Conservation (phyloP, 2,113 vertebrate species). For the Macrotus californicus region DNA sequence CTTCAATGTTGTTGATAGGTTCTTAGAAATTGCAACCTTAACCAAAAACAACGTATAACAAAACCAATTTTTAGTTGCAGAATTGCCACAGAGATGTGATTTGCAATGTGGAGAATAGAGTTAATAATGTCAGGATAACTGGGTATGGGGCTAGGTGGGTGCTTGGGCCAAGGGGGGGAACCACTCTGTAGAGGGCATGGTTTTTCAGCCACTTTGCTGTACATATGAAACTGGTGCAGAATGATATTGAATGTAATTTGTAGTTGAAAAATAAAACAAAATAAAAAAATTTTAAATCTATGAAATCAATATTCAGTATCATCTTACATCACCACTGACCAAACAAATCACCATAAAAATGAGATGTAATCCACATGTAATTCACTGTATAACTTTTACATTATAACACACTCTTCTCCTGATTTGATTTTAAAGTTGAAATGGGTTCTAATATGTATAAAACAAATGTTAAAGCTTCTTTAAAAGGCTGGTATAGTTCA, state of each 20-base stretch:
- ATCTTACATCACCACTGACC: neutral
- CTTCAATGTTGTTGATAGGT: neutral
- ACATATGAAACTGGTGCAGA: neutral
- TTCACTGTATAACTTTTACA: neutral
- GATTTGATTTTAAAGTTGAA: conserved; percentile 25
- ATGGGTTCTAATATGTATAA: neutral
- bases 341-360: neutral
- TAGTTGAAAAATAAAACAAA: neutral
- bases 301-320: neutral
- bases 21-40: neutral
- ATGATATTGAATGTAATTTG: neutral
- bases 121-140: neutral
- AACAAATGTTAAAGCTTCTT: neutral
- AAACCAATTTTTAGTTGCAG: neutral
- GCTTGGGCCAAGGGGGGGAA: neutral
- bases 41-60: neutral
- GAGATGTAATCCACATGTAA: neutral
- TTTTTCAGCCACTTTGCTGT: neutral
- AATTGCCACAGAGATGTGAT: neutral
- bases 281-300: neutral
- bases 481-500: neutral
- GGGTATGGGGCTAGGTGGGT: neutral
- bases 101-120: neutral
- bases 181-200: neutral
- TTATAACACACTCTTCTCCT: neutral